These are phyloP conservation scores for Characodon lateralis DNA, from an alignment of 2,797 vertebrate genomes.

Conservation along the genomic window DNA sequence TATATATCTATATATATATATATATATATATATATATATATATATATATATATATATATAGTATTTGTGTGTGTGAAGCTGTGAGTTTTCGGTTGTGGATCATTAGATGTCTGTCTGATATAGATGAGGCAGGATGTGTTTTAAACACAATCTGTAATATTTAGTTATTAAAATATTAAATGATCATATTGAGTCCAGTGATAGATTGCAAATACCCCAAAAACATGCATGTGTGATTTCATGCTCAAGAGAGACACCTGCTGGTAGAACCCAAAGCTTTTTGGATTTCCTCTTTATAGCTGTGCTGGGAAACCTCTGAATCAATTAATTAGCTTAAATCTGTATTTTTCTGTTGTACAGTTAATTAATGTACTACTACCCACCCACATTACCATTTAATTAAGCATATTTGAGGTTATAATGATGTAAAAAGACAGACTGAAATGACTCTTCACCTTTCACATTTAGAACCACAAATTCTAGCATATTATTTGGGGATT, in stretches of 20 bases:
- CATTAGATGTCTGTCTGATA: conserved; percentile 10
- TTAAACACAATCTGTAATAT: conserved; percentile 6
- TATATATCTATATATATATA: too few relatives aligned
- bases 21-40: too few relatives aligned
- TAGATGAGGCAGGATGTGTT: conserved; percentile 10
- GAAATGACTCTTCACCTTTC: neutral
- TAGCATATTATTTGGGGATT: neutral
- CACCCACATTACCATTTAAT: neutral
- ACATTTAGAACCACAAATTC: neutral
- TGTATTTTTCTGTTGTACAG: conserved; percentile 3
- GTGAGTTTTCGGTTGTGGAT: conserved; percentile 3
- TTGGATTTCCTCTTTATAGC: neutral
- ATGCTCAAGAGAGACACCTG: conserved; percentile 72
- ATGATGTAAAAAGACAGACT: neutral
- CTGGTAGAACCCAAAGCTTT: conserved; percentile 46
- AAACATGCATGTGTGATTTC: neutral
- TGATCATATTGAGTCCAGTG: conserved; percentile 34
- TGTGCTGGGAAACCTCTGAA: neutral
- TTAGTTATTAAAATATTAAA: conserved; percentile 17
- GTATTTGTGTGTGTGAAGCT: neutral
- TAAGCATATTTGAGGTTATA: neutral
- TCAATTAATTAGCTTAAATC: conserved; percentile 18
- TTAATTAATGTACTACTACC: neutral
- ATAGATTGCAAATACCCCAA: conserved; percentile 25
- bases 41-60: conserved; percentile 32